These are phyloP conservation scores for Eurystomus gularis DNA, from an alignment of 2,113 vertebrate species.

Conservation along the genomic window DNA sequence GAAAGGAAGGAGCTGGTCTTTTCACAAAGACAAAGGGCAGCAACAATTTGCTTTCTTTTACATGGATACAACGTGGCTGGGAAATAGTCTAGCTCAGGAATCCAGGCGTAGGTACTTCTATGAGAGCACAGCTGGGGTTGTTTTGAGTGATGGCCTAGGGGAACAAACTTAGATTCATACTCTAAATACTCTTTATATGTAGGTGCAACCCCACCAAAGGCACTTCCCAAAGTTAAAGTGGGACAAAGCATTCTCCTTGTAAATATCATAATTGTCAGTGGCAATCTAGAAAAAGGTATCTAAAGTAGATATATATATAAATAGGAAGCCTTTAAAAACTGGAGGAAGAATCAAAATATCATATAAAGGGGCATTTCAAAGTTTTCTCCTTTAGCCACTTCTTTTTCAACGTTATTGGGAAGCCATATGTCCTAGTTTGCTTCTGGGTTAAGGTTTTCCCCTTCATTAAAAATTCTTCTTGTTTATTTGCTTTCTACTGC, in stretches of 20 bases:
- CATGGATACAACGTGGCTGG: fast-evolving
- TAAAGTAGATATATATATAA: neutral
- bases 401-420: neutral
- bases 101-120: neutral
- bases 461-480: neutral
- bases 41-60: neutral
- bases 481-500: neutral
- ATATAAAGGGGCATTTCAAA: neutral
- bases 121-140: neutral
- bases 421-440: neutral
- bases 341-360: neutral
- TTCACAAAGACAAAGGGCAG: neutral
- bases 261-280: neutral
- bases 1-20: neutral
- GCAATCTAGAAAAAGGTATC: neutral
- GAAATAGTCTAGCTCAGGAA: neutral
- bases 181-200: neutral
- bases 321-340: neutral
- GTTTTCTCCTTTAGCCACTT: neutral
- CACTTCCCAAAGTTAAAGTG: neutral
- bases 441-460: neutral
- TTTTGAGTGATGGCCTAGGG: neutral
- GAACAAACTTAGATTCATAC: neutral
- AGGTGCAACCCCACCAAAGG: neutral
- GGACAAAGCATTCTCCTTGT: neutral